Percentiles rank a stretch among this genome's conserved stretches.
phyloP scores from a whole-genome alignment of 2,113 vertebrate species.

The Etheostoma spectabile region DNA sequence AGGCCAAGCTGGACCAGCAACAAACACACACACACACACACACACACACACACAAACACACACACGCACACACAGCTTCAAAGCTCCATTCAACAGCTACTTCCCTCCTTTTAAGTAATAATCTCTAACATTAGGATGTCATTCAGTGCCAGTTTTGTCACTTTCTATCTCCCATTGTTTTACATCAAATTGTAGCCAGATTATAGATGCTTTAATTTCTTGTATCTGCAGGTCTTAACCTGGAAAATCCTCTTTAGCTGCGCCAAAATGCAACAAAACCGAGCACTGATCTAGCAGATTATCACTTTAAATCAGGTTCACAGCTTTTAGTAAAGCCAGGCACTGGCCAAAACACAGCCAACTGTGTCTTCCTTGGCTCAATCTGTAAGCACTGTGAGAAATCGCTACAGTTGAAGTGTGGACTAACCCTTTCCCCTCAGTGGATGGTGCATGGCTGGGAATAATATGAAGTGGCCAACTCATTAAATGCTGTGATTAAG shows the following conservation, averaged over 20 bases:
- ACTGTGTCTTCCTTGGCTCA: conserved; percentile 39
- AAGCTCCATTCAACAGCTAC: background rate
- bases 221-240: background rate
- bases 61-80: background rate
- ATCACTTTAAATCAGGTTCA: conserved; percentile 41
- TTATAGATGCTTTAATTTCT: background rate
- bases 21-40: conserved; percentile 18
- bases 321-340: conserved; percentile 33
- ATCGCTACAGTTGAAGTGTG: conserved; percentile 40
- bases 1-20: conserved; percentile 40
- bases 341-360: conserved; percentile 16
- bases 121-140: background rate
- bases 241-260: background rate
- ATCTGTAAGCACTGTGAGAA: conserved; percentile 26
- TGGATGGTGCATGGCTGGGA: conserved; percentile 6
- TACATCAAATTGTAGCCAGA: background rate
- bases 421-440: conserved; percentile 28
- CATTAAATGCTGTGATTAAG: conserved; percentile 23
- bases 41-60: background rate
- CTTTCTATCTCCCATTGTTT: conserved; percentile 3
- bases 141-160: background rate
- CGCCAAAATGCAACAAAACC: conserved; percentile 16
- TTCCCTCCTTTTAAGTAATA: background rate
- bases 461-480: conserved; percentile 30
- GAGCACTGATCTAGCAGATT: background rate